Evolutionary conservation across 2,797 vertebrate species (phyloP).

Genomic region (Gastrophryne carolinensis): DNA sequence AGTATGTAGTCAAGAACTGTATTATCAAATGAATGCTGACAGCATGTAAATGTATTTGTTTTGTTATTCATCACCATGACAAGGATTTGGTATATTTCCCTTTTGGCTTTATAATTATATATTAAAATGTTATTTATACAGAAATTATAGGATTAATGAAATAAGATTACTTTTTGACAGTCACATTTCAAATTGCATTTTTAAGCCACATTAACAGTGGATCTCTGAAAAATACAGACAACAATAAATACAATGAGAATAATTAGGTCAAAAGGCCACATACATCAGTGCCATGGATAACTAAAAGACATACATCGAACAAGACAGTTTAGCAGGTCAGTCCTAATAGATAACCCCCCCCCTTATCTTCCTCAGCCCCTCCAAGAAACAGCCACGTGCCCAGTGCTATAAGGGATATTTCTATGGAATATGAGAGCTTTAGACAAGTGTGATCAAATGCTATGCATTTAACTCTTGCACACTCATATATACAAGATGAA

Average conservation of each 20-base stretch:
- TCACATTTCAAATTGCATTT: not conserved
- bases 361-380: too few species aligned
- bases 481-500: too few species aligned
- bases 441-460: too few species aligned
- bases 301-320: too few species aligned
- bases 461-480: too few species aligned
- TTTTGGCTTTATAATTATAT: constrained; percentile 18
- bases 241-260: not conserved
- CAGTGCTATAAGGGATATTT: too few species aligned
- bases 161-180: constrained; percentile 15
- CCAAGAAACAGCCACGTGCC: too few species aligned
- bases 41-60: constrained; percentile 36
- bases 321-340: too few species aligned
- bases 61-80: constrained; percentile 48
- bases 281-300: not conserved
- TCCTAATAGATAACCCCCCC: too few species aligned
- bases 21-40: constrained; percentile 48
- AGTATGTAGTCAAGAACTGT: constrained; percentile 37
- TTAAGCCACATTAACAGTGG: not conserved
- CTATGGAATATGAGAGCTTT: too few species aligned
- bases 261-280: not conserved
- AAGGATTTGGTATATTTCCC: constrained; percentile 34
- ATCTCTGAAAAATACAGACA: too few species aligned
- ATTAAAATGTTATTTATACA: constrained; percentile 39
- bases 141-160: too few species aligned